Percentiles rank a stretch among this genome's conserved stretches.
These are phyloP conservation scores for Synanthedon formicaeformis DNA, from an alignment of 2,888 invertebrate species.

Conservation along the genomic window DNA sequence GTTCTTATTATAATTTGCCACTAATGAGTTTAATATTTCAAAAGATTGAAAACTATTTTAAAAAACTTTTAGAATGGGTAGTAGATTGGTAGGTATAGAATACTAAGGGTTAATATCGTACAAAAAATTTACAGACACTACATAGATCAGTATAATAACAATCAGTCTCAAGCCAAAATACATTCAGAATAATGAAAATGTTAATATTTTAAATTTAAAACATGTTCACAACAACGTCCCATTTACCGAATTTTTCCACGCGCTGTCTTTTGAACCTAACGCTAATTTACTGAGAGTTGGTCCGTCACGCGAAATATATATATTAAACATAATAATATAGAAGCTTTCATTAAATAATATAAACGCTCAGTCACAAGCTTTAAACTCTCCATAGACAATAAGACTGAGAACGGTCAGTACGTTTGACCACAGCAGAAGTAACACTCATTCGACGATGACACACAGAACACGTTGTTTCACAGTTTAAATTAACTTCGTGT, in stretches of 20 bases:
- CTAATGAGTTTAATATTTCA: slow-evolving; percentile 7
- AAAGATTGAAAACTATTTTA: slow-evolving; percentile 2
- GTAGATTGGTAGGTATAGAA: slow-evolving; percentile 2
- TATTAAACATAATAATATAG: slow-evolving; percentile 13
- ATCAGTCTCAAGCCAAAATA: slow-evolving; percentile 60
- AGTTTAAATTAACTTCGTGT: slow-evolving; percentile 18
- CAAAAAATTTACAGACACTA: slow-evolving; percentile 21
- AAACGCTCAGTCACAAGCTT: slow-evolving; percentile 21
- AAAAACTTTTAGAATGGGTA: not conserved
- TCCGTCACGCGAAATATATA: slow-evolving; percentile 47
- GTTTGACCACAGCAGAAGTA: no score
- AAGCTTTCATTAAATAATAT: slow-evolving; percentile 20
- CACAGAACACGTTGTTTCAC: slow-evolving; percentile 18
- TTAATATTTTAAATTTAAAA: not conserved
- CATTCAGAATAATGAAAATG: slow-evolving; percentile 24
- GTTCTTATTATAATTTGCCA: slow-evolving; percentile 10
- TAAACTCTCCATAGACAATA: slow-evolving; percentile 12
- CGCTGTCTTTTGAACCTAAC: slow-evolving; percentile 26
- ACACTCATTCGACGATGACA: slow-evolving; percentile 8
- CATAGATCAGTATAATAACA: slow-evolving; percentile 43
- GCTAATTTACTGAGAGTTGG: slow-evolving; percentile 57
- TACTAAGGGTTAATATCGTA: slow-evolving; percentile 19
- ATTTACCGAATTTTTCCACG: not conserved
- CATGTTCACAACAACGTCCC: not conserved
- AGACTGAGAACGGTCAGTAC: slow-evolving; percentile 14